Base-by-base conservation (phyloP, 2,797 vertebrate genomes). In the Pelobates cultripes region DNA sequence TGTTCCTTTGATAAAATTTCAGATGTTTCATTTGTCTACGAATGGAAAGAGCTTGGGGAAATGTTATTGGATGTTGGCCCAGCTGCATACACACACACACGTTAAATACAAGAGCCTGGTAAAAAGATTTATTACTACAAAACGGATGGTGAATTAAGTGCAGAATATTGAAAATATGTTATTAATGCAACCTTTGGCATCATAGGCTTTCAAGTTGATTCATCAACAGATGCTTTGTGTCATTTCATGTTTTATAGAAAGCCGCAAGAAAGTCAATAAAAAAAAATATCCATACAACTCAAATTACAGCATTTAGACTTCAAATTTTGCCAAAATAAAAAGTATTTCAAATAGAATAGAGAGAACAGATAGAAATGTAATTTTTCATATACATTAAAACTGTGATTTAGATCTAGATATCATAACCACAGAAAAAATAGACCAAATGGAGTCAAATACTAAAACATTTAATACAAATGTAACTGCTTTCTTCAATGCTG, bases 61-160 rank as follows among this genome's bases (percentile, higher is more conserved):
- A 81, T 81, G 51, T 61, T 81, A 63, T 63, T 81, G 73, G 79
- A 81, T 81, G 66, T 73, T 70, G 75, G 79, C 72, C 79, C 79
- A 81, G 79, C 72, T 73, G 74, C 57, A 43, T 67, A 75, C 71
- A 43, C 71, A 67, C 73, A 43, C 74, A 75, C 71, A 43, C 70
- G 57, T 80, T 80, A 73, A 73, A 45, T 55, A 81, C 74, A 69
- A 81, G 74, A 75, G 73, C 74, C 73, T 69, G 64, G 68, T 75
- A 75, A 81, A 75, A 75, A 73, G 73, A 81, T 81, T 75, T 75
- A 75, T 81, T 75, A 75, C 66, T 45, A 28, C 61, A 81, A 74
- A 81, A 74, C 66, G 68, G 78, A 43, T 70, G 73, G 73, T 81
- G 75, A 69, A 75, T 81, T 81, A 75, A 81, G 74, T 81, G 68